These are phyloP conservation scores for Gasterosteus nipponicus DNA, from an alignment of 2,113 vertebrate species.

Conservation along the genomic window DNA sequence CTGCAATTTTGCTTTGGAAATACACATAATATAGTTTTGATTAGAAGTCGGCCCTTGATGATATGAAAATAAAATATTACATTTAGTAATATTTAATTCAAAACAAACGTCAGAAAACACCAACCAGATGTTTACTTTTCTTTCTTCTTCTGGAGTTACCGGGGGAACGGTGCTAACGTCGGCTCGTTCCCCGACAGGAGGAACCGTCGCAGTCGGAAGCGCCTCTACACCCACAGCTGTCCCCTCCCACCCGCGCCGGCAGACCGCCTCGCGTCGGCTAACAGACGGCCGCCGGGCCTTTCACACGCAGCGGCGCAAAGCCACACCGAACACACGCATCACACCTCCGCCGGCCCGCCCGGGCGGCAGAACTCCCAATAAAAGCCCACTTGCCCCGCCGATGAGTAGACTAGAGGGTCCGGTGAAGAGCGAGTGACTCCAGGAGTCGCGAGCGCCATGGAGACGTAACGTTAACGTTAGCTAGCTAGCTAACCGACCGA, in stretches of 20 bases:
- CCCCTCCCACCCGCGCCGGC: constrained; percentile 73
- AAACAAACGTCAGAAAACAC: neutral
- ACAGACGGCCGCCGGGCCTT: constrained; percentile 66
- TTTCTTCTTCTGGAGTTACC: neutral
- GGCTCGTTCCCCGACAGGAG: neutral
- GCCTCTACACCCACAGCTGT: constrained; percentile 65
- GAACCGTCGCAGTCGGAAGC: constrained; percentile 61
- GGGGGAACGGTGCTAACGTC: too few relatives aligned
- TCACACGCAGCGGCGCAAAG: constrained; percentile 64
- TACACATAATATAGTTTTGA: neutral
- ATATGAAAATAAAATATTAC: neutral
- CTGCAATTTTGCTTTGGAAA: too few relatives aligned
- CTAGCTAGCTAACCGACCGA: neutral
- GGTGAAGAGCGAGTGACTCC: neutral
- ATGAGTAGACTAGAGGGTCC: neutral
- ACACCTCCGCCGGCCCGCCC: rapidly evolving
- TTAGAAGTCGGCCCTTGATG: neutral
- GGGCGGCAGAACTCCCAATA: neutral
- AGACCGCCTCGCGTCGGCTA: constrained; percentile 57
- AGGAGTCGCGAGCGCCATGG: constrained; percentile 59
- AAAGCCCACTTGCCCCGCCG: neutral
- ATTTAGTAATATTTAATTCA: neutral
- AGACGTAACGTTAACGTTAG: constrained; percentile 52
- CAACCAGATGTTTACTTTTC: neutral
- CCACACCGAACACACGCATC: constrained; percentile 10